Evolutionary conservation across 92 coral and sea anemone species (phyloP).

Genomic region (Blastomussa wellsi): DNA sequence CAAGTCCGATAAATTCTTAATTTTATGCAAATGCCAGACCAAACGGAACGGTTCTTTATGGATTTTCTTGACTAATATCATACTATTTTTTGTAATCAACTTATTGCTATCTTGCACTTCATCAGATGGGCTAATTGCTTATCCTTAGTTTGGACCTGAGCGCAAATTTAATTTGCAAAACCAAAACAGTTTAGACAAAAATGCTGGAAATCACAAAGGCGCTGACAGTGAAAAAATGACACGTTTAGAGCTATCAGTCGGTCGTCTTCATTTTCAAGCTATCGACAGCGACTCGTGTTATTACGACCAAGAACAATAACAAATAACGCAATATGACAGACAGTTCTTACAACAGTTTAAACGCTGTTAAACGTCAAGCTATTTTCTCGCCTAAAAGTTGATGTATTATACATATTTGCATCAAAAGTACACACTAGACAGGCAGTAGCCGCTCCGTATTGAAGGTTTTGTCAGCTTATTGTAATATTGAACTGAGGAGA

Average conservation of each 20-base stretch:
- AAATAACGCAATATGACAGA: conserved; percentile 10
- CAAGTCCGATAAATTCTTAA: conserved; percentile 36
- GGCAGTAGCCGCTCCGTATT: background rate
- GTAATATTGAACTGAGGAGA: background rate
- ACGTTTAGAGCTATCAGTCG: background rate
- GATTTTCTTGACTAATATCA: background rate
- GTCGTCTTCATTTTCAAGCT: background rate
- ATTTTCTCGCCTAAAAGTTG: background rate
- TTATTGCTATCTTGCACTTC: background rate
- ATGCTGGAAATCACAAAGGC: conserved; percentile 2
- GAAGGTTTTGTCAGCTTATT: background rate
- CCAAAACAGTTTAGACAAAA: conserved; percentile 8
- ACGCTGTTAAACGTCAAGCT: conserved; percentile 4
- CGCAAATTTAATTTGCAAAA: background rate
- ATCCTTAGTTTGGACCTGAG: background rate
- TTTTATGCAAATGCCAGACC: conserved; percentile 42
- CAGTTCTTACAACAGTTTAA: background rate
- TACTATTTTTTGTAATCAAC: background rate
- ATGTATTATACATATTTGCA: background rate
- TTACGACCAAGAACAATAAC: conserved; percentile 10
- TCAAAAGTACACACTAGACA: background rate
- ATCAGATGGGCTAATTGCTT: background rate
- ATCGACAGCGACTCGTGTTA: background rate
- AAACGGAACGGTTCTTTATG: conserved; percentile 15
- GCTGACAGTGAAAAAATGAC: background rate